Evolutionary conservation across 2,888 invertebrate genomes (phyloP).

Genomic region (Nomada fabriciana): DNA sequence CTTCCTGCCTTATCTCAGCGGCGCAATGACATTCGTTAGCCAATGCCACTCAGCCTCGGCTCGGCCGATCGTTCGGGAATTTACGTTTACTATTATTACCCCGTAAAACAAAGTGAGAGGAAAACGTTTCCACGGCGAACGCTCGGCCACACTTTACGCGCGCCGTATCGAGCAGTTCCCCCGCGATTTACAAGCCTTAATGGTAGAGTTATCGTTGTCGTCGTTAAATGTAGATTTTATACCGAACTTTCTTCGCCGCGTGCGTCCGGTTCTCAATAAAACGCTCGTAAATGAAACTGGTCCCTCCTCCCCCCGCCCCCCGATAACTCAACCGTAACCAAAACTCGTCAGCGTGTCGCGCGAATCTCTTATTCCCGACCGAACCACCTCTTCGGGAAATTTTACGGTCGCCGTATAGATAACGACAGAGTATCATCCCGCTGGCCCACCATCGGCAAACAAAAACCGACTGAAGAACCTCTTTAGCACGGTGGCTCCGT

Average conservation of each 20-base stretch:
- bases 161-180: conserved; percentile 43
- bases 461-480: neutral
- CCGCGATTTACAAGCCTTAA: conserved; percentile 59
- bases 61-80: conserved; percentile 47
- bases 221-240: conserved; percentile 55
- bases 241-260: conserved; percentile 33
- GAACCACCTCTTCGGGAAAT: conserved; percentile 6
- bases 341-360: neutral
- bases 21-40: conserved; percentile 60
- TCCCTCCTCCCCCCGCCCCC: neutral
- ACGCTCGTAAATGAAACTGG: conserved; percentile 41
- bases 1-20: conserved; percentile 52
- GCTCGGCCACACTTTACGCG: conserved; percentile 48
- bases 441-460: neutral
- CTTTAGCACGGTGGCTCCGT: neutral
- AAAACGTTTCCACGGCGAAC: conserved; percentile 18
- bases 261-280: conserved; percentile 47
- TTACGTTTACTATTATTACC: conserved; percentile 67
- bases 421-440: neutral
- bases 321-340: conserved; percentile 27
- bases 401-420: neutral
- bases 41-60: conserved; percentile 55
- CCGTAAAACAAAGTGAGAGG: conserved; percentile 61
- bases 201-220: conserved; percentile 57
- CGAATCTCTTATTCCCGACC: conserved; percentile 39